A percentile compares a stretch with the other conserved stretches of the same genome.
These are phyloP conservation scores for Aporophyla nigra DNA, from an alignment of 2,888 invertebrate genomes.

Conservation along the genomic window DNA sequence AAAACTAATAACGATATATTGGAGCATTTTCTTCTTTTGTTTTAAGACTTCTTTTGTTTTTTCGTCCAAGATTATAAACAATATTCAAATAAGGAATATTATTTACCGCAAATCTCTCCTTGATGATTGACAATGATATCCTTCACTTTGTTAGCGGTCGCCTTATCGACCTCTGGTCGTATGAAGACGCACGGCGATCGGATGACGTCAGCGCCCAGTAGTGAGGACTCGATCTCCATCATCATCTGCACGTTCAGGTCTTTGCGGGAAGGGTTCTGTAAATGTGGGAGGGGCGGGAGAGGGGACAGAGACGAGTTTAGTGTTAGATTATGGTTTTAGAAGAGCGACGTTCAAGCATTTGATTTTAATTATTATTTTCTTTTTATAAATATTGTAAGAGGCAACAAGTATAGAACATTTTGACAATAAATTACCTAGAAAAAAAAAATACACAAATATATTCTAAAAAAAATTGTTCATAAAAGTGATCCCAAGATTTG, in stretches of 20 bases:
- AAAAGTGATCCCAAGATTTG: constrained; percentile 28
- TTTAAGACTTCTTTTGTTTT: no score
- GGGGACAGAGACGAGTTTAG: constrained; percentile 67
- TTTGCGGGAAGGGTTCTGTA: constrained; percentile 96
- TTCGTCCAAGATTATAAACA: no score
- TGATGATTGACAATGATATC: constrained; percentile 97
- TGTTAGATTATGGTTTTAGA: constrained; percentile 64
- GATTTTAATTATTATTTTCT: neutral
- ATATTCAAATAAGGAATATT: neutral
- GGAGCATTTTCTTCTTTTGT: no score
- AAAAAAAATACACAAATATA: neutral
- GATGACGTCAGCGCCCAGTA: constrained; percentile 95
- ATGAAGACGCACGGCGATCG: constrained; percentile 95
- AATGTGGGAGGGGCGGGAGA: constrained; percentile 76
- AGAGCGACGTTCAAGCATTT: constrained; percentile 1
- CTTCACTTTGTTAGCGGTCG: constrained; percentile 94
- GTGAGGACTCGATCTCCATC: constrained; percentile 95
- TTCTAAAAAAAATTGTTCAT: constrained; percentile 8
- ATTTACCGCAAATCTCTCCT: constrained; percentile 92
- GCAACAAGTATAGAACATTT: no score
- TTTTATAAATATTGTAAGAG: neutral
- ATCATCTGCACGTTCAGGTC: constrained; percentile 98
- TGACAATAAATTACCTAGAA: neutral
- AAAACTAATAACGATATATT: no score
- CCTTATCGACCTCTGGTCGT: constrained; percentile 96